These are phyloP conservation scores for Athalia circularis DNA, from an alignment of 2,888 invertebrate genomes.

Conservation along the genomic window DNA sequence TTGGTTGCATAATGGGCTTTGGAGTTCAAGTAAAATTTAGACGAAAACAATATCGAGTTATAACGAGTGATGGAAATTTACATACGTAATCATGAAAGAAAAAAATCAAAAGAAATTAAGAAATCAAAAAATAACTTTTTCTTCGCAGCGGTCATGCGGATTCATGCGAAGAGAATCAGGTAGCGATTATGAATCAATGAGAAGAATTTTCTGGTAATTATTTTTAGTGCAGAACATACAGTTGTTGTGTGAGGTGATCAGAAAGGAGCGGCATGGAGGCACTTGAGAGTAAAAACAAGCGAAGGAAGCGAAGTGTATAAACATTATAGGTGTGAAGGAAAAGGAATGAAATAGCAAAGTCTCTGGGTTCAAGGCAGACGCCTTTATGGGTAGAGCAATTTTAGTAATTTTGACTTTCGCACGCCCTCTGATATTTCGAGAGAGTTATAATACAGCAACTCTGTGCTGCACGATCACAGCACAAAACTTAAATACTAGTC, in stretches of 20 bases:
- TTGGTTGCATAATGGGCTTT: constrained; percentile 26
- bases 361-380: background rate
- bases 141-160: no score
- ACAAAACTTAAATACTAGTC: no score
- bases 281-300: no score
- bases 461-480: no score
- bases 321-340: background rate
- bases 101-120: no score
- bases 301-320: background rate
- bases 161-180: no score
- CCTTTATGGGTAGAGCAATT: background rate
- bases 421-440: constrained; percentile 17
- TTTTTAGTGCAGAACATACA: no score
- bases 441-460: constrained; percentile 8
- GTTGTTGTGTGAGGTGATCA: no score
- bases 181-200: no score
- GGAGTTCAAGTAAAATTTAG: background rate
- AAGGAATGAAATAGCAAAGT: background rate
- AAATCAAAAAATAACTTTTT: no score
- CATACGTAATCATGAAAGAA: background rate
- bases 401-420: constrained; percentile 22
- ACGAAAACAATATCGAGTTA: constrained; percentile 14
- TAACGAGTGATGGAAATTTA: background rate
- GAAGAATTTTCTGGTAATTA: no score
- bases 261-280: no score